Conservation (phyloP, 37 sponge, comb jelly and placozoan species). For the Aphrocallistes beatrix region DNA sequence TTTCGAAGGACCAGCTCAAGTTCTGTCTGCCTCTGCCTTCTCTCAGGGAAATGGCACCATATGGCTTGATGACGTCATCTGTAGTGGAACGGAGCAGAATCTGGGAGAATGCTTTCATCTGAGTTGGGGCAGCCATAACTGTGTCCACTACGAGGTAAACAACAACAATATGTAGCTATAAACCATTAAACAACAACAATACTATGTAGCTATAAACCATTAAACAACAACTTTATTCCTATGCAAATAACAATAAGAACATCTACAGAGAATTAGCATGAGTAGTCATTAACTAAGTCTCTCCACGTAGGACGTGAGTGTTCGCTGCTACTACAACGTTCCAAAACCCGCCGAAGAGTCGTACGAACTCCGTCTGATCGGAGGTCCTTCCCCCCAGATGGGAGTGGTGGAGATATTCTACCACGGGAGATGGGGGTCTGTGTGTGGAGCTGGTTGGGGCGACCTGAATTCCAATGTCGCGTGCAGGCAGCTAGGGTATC, state of each 20-base stretch:
- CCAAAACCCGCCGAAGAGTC: neutral
- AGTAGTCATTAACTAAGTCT: neutral
- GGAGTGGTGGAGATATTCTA: neutral
- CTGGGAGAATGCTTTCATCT: constrained; percentile 8
- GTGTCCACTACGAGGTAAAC: neutral
- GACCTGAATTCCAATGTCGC: neutral
- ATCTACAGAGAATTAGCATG: too few species aligned
- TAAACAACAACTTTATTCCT: too few species aligned
- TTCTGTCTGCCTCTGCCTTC: neutral
- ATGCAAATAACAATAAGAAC: too few species aligned
- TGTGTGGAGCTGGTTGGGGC: neutral
- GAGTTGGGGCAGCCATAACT: neutral
- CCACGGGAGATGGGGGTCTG: neutral
- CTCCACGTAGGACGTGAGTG: neutral
- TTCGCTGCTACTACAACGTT: neutral
- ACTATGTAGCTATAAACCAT: neutral
- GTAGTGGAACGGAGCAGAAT: constrained; percentile 19
- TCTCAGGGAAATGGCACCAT: constrained; percentile 23
- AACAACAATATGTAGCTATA: neutral
- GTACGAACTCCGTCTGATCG: neutral
- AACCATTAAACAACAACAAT: neutral
- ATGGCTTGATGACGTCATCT: constrained; percentile 33
- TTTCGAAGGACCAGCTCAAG: neutral
- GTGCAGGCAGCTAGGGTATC: neutral
- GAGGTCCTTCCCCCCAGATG: neutral